Evolutionary conservation across 2,888 invertebrate species (phyloP), one percentile per base, ranked within the genome.

Genomic region (Aphrophora alni): DNA sequence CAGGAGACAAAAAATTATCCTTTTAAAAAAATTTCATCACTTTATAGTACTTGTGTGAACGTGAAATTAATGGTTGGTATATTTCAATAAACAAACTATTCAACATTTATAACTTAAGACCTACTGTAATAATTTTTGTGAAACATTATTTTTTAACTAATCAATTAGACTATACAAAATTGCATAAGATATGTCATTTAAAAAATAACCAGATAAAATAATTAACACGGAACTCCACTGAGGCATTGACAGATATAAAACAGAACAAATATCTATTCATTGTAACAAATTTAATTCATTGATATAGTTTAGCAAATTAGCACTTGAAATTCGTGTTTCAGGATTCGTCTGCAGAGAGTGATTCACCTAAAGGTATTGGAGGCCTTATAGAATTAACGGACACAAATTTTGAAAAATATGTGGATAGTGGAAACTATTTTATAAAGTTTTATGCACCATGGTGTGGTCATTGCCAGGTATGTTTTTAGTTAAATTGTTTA

Each of bases 401-500:
- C 85, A 92, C 94, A 24, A 94, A 92, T 82, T 95, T 96, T 86
- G 92, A 93, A 83, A 92, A 93, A 85, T 93, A 93, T 87, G 89
- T 95, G 0, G 90, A 92, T 0, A 90, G 87, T 72, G 97, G 97
- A 73, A 93, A 93, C 85, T 95, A 96, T 88, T 97, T 98, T 87
- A 90, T 98, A 4, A 96, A 97, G 89, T 97, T 97, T 88, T 98
- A 94, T 89, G 95, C 95, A 0, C 97, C 97, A 0, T 97, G 97
- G 97, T 97, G 97, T 88, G 90, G 94, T 80, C 95, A 95, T 86
- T 97, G 97, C 85, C 95, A 94, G 91, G 94, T 94, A 89, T 87
- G 76, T 80, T 59, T 82, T 77, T 51, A 33, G 10, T n/a, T 33
- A 33, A 33, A 33, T 33, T 33, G 10, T 33, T 33, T 33, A 33